A percentile compares a stretch with the other conserved stretches of the same genome.
Evolutionary conservation across 2,113 vertebrate genomes (phyloP).

Genomic region (Calidris pugnax): DNA sequence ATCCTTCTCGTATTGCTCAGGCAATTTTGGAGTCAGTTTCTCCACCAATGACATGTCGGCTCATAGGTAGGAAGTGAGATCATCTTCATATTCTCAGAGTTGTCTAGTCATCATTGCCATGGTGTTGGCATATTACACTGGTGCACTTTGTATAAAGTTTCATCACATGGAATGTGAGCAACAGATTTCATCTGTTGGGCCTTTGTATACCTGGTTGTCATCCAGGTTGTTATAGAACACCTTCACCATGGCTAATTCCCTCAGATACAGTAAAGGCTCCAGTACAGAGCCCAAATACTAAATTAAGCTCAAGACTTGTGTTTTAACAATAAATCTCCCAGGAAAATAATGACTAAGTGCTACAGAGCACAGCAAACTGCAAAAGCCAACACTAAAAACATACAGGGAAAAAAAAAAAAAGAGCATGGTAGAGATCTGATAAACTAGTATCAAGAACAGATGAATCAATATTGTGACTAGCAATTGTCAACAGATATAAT

Average conservation of each 20-base stretch:
- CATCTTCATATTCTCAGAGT: neutral
- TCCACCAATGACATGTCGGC: no score
- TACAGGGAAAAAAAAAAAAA: neutral
- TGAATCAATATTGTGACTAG: neutral
- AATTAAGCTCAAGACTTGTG: neutral
- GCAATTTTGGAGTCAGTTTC: neutral
- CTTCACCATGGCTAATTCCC: neutral
- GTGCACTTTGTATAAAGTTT: neutral
- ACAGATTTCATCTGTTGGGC: neutral
- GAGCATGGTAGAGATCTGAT: neutral
- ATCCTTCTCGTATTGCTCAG: neutral
- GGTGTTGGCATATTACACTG: neutral
- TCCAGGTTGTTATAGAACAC: neutral
- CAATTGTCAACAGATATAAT: neutral
- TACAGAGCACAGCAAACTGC: neutral
- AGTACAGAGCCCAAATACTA: neutral
- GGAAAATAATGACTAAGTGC: neutral
- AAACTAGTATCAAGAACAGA: neutral
- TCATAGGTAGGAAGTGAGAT: neutral
- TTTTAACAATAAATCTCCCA: neutral
- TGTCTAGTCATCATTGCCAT: neutral
- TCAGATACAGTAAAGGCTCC: neutral
- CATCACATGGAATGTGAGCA: rapidly evolving
- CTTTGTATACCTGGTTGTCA: neutral
- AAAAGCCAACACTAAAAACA: neutral